phyloP scores from a whole-genome alignment of 2,113 vertebrate genomes.

The Haliaeetus leucogaster region DNA sequence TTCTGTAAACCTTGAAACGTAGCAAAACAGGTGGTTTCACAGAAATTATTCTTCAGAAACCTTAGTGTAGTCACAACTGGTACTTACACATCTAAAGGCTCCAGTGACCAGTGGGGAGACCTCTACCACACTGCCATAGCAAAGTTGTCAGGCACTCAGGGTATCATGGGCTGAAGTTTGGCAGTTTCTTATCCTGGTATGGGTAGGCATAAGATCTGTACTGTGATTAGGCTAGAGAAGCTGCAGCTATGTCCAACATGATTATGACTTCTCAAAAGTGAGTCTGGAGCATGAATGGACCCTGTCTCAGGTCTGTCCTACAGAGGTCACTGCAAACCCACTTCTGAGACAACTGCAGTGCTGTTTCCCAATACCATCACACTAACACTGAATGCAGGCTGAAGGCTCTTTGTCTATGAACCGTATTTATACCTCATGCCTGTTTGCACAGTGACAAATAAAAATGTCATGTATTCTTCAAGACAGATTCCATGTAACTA shows the following conservation, averaged over 20 bases:
- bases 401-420: not conserved
- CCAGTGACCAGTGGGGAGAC: not conserved
- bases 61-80: not conserved
- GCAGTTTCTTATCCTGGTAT: not conserved
- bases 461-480: not conserved
- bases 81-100: not conserved
- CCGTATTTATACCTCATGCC: not conserved
- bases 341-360: not conserved
- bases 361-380: rapidly evolving
- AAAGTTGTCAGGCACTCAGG: not conserved
- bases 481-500: not conserved
- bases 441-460: not conserved
- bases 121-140: not conserved
- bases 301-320: not conserved
- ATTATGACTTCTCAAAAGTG: not conserved
- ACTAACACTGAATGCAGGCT: not conserved
- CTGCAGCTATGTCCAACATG: not conserved
- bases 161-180: not conserved
- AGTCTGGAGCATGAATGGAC: not conserved
- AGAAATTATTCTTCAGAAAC: not conserved
- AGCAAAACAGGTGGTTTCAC: not conserved
- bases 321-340: conserved; percentile 48
- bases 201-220: not conserved
- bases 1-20: not conserved
- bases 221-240: not conserved